Base-by-base conservation (phyloP, 2,113 vertebrate genomes). In the Lagopus muta region DNA sequence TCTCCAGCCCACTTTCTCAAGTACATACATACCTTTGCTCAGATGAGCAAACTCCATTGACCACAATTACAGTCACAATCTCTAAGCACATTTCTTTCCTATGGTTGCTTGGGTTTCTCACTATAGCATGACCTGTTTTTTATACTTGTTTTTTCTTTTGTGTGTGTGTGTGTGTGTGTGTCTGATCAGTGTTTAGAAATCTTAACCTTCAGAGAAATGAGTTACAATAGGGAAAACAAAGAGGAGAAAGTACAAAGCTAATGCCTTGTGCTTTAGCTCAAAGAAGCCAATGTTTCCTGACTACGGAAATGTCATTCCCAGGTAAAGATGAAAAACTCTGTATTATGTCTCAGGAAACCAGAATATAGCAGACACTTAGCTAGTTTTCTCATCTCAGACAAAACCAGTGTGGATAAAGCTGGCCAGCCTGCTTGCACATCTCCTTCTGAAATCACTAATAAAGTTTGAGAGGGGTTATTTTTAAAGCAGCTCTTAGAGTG, bases 401-500 rank as follows among this genome's bases (percentile, higher is more conserved):
- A 47, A 70, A 89, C 38, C 18, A 42, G 65, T 3, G 6, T 6
- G 30, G 87, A 81, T 82, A 77, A 92, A 45, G 91, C 82, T 28
- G 61, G 93, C 8, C 28, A 81, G 86, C 94, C 88, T 82, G 75
- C 87, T 94, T 88, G 77, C 64, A 70, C 88, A 92, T 88, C 88
- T 95, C 91, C 95, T 92, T 67, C 95, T 91, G 90, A 92, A 95
- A 87, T 94, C 88, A 40, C 95, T 97, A 96, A 96, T 92, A 97
- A 97, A 97, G 97, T 97, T 97, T 95, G 91, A 98, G 94, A 95
- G 58, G 83, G 93, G 97, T 96, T 98, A 97, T 97, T 98, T 96
- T 97, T 96, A 94, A 97, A 97, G 88, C 94, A 96, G 94, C 89
- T 96, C 91, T 96, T 96, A 88, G 81, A 96, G 93, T 91, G 88